Base-by-base conservation (phyloP, 2,797 vertebrate genomes). In the Setipinna tenuifilis region DNA sequence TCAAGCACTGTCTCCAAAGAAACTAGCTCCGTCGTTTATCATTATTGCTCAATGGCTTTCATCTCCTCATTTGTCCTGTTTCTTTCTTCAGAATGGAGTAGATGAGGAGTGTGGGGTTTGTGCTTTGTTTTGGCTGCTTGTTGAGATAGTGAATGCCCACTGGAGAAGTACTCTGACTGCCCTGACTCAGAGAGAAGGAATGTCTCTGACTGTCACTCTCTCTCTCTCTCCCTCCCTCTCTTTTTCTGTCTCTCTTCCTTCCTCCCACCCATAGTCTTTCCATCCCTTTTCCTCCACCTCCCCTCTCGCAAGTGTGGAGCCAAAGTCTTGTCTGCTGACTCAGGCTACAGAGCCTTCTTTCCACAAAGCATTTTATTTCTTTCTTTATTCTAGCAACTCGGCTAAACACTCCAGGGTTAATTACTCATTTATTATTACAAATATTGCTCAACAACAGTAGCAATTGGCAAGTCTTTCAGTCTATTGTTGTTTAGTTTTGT, bases 181-280 rank as follows among this genome's bases (percentile, higher is more conserved):
- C 83, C 90, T 93, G 91, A 94, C 90, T 93, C 91, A 91, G 87
- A 83, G 87, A 89, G 86, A 86, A 89, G 89, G 92, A 92, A 94
- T 93, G 92, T 78, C 71, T 41, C 71, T 35, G 31, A 17, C 17
- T 87, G 35, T 57, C 65, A 78, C 28, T 81, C 85, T 83, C 83
- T 57, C 41, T 58, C 48, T 25, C 81, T 21, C 75, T 16, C 83
- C 44, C 31, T 88, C 87, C 83, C 87, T 82, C 83, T 78, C 87
- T 88, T 85, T 81, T 28, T 83, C 54, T 85, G 87, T 84, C 75
- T 78, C 83, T 23, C 82, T 16, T 31, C 59, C 82, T 83, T 78
- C 71, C 58, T 28, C 84, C 54, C 82, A 81, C 83, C 87, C 82
- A 80, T 86, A 4, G 54, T 83, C 85, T 80, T 46, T 58, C 83